A percentile compares a stretch with the other conserved stretches of the same genome.
phyloP scores from a whole-genome alignment of 2,888 invertebrate genomes.

The Pyralis farinalis region DNA sequence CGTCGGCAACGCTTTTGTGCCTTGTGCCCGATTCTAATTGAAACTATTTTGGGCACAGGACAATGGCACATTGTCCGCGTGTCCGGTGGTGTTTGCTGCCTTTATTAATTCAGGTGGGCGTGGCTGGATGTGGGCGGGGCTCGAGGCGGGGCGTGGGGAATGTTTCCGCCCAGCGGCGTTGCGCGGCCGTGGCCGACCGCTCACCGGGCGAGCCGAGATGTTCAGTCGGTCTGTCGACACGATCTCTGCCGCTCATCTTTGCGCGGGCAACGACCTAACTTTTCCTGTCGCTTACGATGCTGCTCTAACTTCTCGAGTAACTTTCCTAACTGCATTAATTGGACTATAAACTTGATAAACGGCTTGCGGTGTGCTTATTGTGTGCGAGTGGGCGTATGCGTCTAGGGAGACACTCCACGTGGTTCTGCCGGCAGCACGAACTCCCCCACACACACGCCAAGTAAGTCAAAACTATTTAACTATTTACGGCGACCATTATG shows the following conservation, averaged over 20 bases:
- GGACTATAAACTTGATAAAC: conserved; percentile 1
- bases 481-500: neutral
- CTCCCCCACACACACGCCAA: conserved; percentile 65
- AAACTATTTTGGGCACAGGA: conserved; percentile 79
- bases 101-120: conserved; percentile 79
- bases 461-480: conserved; percentile 41
- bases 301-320: conserved; percentile 18
- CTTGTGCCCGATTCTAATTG: conserved; percentile 74
- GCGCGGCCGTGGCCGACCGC: conserved; percentile 30
- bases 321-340: conserved; percentile 2
- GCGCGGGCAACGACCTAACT: conserved; percentile 43
- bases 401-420: conserved; percentile 32
- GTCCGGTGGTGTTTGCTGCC: conserved; percentile 77
- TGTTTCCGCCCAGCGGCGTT: conserved; percentile 40
- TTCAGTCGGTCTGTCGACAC: conserved; percentile 61
- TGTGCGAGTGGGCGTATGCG: conserved; percentile 30
- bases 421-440: conserved; percentile 33
- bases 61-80: conserved; percentile 78
- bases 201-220: conserved; percentile 46
- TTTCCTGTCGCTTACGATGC: conserved; percentile 43
- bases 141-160: conserved; percentile 41
- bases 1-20: conserved; percentile 67
- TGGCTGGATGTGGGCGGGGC: conserved; percentile 55
- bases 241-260: conserved; percentile 39
- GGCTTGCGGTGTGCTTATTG: conserved; percentile 27